phyloP scores from a whole-genome alignment of 1,140 invertebrate species.

The Meloidogyne exigua region DNA sequence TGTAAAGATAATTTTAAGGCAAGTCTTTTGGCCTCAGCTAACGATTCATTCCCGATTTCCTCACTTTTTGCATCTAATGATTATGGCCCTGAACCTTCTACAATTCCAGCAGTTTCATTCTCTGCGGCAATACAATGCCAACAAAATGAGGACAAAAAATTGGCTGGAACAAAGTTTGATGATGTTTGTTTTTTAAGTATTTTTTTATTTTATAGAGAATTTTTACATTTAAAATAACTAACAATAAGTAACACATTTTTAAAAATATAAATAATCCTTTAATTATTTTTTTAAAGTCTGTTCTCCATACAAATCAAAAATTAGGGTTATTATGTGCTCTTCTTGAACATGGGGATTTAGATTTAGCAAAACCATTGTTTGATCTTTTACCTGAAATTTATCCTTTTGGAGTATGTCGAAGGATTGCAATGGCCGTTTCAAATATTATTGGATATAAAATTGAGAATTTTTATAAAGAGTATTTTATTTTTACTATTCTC shows the following conservation, averaged over 20 bases:
- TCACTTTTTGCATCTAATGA: slow-evolving; percentile 32
- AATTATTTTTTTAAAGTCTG: slow-evolving; percentile 48
- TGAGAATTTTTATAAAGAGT: slow-evolving; percentile 83
- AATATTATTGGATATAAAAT: slow-evolving; percentile 79
- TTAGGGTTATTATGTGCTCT: slow-evolving; percentile 85
- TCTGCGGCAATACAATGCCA: slow-evolving; percentile 36
- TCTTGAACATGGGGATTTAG: slow-evolving; percentile 84
- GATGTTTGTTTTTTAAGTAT: slow-evolving; percentile 24
- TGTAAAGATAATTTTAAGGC: neutral
- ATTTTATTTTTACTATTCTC: slow-evolving; percentile 39
- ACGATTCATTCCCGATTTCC: slow-evolving; percentile 17
- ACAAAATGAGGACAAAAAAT: slow-evolving; percentile 41
- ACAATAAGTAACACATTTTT: too few species aligned
- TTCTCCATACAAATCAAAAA: slow-evolving; percentile 79
- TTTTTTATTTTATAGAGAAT: too few species aligned
- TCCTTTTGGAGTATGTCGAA: slow-evolving; percentile 71
- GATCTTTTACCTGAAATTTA: slow-evolving; percentile 79
- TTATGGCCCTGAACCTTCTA: slow-evolving; percentile 21
- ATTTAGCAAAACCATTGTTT: slow-evolving; percentile 76
- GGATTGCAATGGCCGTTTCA: slow-evolving; percentile 78
- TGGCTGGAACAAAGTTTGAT: slow-evolving; percentile 39
- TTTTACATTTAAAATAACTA: too few species aligned
- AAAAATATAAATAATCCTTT: too few species aligned
- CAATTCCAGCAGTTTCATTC: slow-evolving; percentile 33
- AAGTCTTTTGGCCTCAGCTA: slow-evolving; percentile 20